Percentiles rank a stretch among this genome's conserved stretches.
phyloP scores from a whole-genome alignment of 2,888 invertebrate species.

The Sinotaia quadrata region DNA sequence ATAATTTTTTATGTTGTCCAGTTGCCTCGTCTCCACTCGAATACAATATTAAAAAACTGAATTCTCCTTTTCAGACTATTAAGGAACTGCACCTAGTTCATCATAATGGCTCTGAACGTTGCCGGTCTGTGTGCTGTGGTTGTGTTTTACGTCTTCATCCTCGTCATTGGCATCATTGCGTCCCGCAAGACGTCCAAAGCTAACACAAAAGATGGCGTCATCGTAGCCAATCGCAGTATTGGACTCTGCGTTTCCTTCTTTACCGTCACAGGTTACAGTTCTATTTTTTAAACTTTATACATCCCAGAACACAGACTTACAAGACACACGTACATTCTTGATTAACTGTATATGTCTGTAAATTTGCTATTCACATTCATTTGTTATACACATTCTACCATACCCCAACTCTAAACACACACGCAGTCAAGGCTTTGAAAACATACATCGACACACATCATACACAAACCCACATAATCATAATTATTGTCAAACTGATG shows the following conservation, averaged over 20 bases:
- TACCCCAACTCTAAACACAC: too few relatives aligned
- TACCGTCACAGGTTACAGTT: conserved; percentile 83
- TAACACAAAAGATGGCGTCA: conserved; percentile 85
- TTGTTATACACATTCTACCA: not conserved
- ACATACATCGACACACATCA: too few relatives aligned
- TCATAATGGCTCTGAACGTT: conserved; percentile 75
- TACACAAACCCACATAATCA: too few relatives aligned
- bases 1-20: not conserved
- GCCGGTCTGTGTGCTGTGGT: conserved; percentile 92
- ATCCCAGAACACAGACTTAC: too few relatives aligned
- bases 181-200: conserved; percentile 79
- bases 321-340: too few relatives aligned
- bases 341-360: conserved; percentile 2
- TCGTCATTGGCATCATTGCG: conserved; percentile 95
- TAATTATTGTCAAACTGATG: too few relatives aligned
- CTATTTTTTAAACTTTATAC: too few relatives aligned
- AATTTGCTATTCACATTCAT: not conserved
- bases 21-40: too few relatives aligned
- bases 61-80: too few relatives aligned
- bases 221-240: conserved; percentile 95
- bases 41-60: too few relatives aligned
- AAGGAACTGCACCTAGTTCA: too few relatives aligned
- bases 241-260: conserved; percentile 94
- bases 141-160: conserved; percentile 93
- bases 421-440: too few relatives aligned